These are phyloP conservation scores for Potamarius usumacintae DNA, from an alignment of 2,113 vertebrate genomes.

Conservation along the genomic window DNA sequence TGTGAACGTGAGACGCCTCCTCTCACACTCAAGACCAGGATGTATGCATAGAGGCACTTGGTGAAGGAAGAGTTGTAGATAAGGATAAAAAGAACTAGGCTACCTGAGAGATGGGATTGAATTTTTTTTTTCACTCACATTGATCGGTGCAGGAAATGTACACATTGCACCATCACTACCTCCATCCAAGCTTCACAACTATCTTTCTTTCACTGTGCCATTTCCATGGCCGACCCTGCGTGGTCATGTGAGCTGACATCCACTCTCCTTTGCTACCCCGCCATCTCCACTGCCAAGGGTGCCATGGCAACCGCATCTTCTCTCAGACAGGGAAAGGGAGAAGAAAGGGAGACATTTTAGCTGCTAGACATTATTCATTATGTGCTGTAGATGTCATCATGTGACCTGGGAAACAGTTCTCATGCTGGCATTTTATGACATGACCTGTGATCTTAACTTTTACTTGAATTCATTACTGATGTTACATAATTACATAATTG, in stretches of 20 bases:
- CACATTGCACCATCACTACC: background rate
- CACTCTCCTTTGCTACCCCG: background rate
- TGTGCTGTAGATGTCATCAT: background rate
- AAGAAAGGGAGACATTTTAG: background rate
- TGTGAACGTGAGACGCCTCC: too few relatives aligned
- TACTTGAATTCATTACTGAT: background rate
- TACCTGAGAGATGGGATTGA: background rate
- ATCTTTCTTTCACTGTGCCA: background rate
- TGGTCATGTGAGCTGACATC: slow-evolving; percentile 6
- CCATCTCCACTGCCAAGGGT: background rate
- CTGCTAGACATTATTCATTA: background rate
- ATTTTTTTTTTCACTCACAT: background rate
- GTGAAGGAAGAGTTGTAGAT: background rate
- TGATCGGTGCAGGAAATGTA: background rate
- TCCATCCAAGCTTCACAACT: background rate
- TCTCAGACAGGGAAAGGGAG: slow-evolving; percentile 15
- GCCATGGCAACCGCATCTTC: slow-evolving; percentile 28
- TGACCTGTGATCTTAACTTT: background rate
- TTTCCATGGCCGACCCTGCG: background rate
- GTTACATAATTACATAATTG: background rate
- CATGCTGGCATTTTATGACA: background rate
- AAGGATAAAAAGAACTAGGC: background rate
- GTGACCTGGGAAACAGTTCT: background rate
- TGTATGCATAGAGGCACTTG: too few relatives aligned
- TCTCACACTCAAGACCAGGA: background rate